phyloP scores from a whole-genome alignment of 2,888 invertebrate species.

The Andrena chrysosceles region DNA sequence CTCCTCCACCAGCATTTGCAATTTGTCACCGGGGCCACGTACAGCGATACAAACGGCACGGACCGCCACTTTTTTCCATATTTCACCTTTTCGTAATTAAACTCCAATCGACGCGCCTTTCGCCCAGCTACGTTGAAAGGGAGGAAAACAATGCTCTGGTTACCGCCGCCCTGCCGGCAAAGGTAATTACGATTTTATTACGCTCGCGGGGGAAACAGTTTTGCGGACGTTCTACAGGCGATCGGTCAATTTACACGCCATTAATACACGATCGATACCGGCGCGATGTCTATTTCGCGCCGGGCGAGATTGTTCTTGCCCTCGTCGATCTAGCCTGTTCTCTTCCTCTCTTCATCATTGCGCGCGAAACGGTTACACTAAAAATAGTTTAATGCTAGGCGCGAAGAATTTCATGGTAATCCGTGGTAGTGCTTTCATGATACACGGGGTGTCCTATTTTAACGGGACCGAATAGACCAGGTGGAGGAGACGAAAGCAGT shows the following conservation, averaged over 20 bases:
- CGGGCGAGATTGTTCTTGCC: not conserved
- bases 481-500: no score
- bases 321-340: constrained; percentile 1
- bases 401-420: not conserved
- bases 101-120: constrained; percentile 61
- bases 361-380: not conserved
- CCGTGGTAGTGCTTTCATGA: not conserved
- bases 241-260: constrained; percentile 62
- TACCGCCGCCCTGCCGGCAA: constrained; percentile 15
- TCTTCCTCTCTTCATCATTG: not conserved
- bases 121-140: constrained; percentile 25
- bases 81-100: constrained; percentile 60
- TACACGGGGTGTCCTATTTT: not conserved
- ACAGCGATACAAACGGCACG: constrained; percentile 40
- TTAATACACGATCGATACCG: constrained; percentile 45
- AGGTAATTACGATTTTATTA: constrained; percentile 68
- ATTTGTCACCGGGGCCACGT: constrained; percentile 41
- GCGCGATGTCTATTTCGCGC: constrained; percentile 24
- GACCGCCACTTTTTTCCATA: constrained; percentile 49
- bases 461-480: not conserved
- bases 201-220: constrained; percentile 50
- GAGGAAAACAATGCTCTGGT: constrained; percentile 44
- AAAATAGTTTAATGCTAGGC: constrained; percentile 2
- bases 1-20: constrained; percentile 37
- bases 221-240: constrained; percentile 37